These are phyloP conservation scores for Istiophorus platypterus DNA, from an alignment of 2,113 vertebrate species.

Conservation along the genomic window DNA sequence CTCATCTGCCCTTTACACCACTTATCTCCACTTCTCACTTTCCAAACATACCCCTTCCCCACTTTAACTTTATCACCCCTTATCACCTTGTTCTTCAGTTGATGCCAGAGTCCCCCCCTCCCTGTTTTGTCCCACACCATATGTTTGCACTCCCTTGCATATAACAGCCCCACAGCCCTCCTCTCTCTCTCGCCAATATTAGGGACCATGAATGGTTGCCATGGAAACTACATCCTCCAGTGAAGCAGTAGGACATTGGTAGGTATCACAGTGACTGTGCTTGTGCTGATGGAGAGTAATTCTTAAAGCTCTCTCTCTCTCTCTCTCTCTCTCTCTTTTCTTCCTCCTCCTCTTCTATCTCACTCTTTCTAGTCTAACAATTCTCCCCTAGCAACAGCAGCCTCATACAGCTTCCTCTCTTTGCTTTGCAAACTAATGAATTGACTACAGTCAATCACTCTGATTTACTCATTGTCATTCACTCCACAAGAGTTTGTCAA, in stretches of 20 bases:
- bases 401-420: slow-evolving; percentile 38
- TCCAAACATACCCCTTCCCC: slow-evolving; percentile 12
- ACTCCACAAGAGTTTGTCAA: slow-evolving; percentile 13
- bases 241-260: slow-evolving; percentile 72
- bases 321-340: slow-evolving; percentile 39
- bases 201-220: slow-evolving; percentile 82
- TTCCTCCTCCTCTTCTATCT: slow-evolving; percentile 35
- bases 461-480: slow-evolving; percentile 43
- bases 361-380: slow-evolving; percentile 53
- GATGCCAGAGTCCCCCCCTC: neutral
- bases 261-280: slow-evolving; percentile 78
- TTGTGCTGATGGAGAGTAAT: slow-evolving; percentile 82
- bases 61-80: too few relatives aligned
- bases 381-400: slow-evolving; percentile 82
- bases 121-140: slow-evolving; percentile 59
- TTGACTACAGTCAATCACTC: slow-evolving; percentile 44
- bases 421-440: slow-evolving; percentile 44
- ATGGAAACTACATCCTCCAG: slow-evolving; percentile 83
- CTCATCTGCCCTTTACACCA: slow-evolving; percentile 38
- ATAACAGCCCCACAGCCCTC: slow-evolving; percentile 37
- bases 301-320: slow-evolving; percentile 67
- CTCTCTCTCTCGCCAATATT: slow-evolving; percentile 53
- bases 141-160: slow-evolving; percentile 60
- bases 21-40: slow-evolving; percentile 25
- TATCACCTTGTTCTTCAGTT: slow-evolving; percentile 48